These are phyloP conservation scores for Sebastes hubbsi DNA, from an alignment of 2,797 vertebrate genomes.

Conservation along the genomic window DNA sequence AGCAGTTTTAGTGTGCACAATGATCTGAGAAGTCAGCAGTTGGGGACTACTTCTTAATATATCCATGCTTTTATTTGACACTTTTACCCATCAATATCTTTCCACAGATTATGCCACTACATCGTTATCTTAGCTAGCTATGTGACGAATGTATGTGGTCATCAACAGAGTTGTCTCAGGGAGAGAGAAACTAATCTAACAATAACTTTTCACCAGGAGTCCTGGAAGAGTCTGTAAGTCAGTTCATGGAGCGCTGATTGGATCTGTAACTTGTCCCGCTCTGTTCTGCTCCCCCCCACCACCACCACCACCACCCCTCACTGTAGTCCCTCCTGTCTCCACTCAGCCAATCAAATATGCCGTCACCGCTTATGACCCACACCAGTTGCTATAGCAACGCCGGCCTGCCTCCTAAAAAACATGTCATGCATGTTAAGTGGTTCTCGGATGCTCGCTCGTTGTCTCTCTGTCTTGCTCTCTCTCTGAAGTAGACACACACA, in stretches of 20 bases:
- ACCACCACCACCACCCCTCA: background rate
- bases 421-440: slow-evolving; percentile 99
- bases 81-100: background rate
- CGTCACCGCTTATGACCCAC: slow-evolving; percentile 91
- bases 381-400: slow-evolving; percentile 83
- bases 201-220: slow-evolving; percentile 8
- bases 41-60: background rate
- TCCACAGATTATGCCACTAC: background rate
- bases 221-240: slow-evolving; percentile 5
- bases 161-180: background rate
- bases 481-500: slow-evolving; percentile 42
- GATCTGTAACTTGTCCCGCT: slow-evolving; percentile 43
- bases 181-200: background rate
- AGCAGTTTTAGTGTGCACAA: too few species aligned
- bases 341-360: slow-evolving; percentile 94
- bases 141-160: background rate
- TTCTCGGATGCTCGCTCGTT: slow-evolving; percentile 69
- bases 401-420: slow-evolving; percentile 91
- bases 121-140: background rate
- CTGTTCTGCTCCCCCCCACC: background rate
- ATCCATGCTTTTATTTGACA: background rate
- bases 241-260: slow-evolving; percentile 41
- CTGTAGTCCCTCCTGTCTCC: slow-evolving; percentile 73
- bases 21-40: background rate
- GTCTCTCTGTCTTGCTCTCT: slow-evolving; percentile 45